A percentile compares a stretch with the other conserved stretches of the same genome.
Conservation (phyloP, 2,113 vertebrate genomes). For the Erythrolamprus reginae region DNA sequence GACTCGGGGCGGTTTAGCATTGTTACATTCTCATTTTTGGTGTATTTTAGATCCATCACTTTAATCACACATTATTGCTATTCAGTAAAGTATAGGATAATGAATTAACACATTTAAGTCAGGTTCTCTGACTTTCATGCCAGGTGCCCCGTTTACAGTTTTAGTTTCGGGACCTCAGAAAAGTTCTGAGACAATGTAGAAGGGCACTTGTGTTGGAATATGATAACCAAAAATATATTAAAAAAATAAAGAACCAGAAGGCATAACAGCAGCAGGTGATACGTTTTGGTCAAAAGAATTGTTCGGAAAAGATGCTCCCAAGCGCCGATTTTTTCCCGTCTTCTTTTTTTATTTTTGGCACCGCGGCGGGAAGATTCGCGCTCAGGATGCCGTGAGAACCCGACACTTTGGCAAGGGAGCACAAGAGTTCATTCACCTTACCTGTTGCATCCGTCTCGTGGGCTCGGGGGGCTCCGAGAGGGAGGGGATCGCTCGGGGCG, state of each 20-base stretch:
- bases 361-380: neutral
- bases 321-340: too few relatives aligned
- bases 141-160: neutral
- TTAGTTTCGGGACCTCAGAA: too few relatives aligned
- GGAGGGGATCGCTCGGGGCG: neutral
- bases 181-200: neutral
- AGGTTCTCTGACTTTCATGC: neutral
- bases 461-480: neutral
- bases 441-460: neutral
- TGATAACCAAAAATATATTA: too few relatives aligned
- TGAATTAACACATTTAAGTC: too few relatives aligned
- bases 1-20: too few relatives aligned
- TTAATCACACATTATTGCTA: too few relatives aligned
- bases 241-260: neutral
- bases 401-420: neutral
- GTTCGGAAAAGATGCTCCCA: neutral
- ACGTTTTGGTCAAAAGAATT: neutral
- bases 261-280: neutral
- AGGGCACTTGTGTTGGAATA: neutral
- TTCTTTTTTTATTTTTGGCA: neutral
- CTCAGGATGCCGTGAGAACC: neutral
- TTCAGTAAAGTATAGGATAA: too few relatives aligned
- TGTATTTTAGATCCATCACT: too few relatives aligned
- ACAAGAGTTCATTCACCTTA: neutral
- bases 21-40: too few relatives aligned